Base-by-base conservation (phyloP, 2,888 invertebrate genomes). In the Eristalinus aeneus region DNA sequence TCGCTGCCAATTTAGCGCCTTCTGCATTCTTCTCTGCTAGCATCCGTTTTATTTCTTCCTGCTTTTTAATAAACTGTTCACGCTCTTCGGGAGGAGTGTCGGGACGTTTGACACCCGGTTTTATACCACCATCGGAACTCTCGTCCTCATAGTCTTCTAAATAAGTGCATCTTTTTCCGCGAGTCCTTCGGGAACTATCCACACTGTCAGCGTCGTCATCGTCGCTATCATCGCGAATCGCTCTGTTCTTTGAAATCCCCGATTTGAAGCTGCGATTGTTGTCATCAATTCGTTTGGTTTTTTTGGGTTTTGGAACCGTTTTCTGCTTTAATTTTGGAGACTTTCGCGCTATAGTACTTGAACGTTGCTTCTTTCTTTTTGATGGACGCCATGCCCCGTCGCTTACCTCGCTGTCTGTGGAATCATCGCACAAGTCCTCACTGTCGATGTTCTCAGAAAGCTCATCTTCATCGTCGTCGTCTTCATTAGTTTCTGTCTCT, bases 181-280 rank as follows among this genome's bases (percentile, higher is more conserved):
- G 90, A 0, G 88, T 90, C 73, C 89, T 83, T 0, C 90, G 88
- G 0, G 91, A 90, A 92, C 94, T 89, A 90, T 94, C 90, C 92
- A 94, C 81, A 92, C 93, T 73, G 92, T 93, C 90, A 3, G 93
- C 94, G 58, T 93, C 94, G 72, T 94, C 94, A 10, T 46, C 46
- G 8, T 90, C 95, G 92, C 97, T 97, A 3, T 96, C 95, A 90
- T 97, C 97, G 91, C 96, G 95, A 84, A 96, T 96, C 92, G 95
- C 95, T 89, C 94, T 94, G 87, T 96, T 96, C 6, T 96, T 92
- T 0, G 96, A 74, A 16, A 71, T 64, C 65, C 90, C 92, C 81
- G 91, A 93, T 64, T 92, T 93, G 88, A 93, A 93, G 63, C 92
- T 90, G 88, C 93, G 93, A 8, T 90, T 90, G 75, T 91, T 90